Evolutionary conservation across 2,888 invertebrate species (phyloP).

Genomic region (Drosophila kambysellisi): DNA sequence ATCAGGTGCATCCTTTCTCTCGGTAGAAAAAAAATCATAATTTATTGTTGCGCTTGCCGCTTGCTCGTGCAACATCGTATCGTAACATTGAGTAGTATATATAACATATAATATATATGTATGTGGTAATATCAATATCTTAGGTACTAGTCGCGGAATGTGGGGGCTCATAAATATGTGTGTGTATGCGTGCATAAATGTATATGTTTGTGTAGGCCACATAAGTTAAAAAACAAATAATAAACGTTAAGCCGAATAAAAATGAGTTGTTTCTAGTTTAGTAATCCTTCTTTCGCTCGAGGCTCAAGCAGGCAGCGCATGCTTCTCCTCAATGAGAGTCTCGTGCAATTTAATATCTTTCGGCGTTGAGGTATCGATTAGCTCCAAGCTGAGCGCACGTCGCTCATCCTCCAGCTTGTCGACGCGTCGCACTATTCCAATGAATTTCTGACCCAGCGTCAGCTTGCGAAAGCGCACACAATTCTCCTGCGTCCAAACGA

Average conservation of each 20-base stretch:
- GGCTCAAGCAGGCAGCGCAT: conserved; percentile 84
- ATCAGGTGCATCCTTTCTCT: conserved; percentile 94
- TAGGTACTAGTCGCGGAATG: conserved; percentile 47
- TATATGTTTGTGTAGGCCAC: conserved; percentile 16
- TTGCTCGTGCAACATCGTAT: conserved; percentile 42
- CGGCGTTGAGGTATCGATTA: conserved; percentile 90
- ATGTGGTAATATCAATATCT: conserved; percentile 33
- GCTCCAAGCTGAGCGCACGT: conserved; percentile 88
- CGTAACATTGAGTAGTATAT: neutral
- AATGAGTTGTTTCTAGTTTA: conserved; percentile 19
- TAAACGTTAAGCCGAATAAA: conserved; percentile 49
- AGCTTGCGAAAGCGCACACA: conserved; percentile 90
- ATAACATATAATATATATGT: conserved; percentile 14
- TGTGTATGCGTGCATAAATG: conserved; percentile 19
- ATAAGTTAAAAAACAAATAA: conserved; percentile 43
- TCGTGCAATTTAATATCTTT: conserved; percentile 89
- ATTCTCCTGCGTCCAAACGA: conserved; percentile 87
- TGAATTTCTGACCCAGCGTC: conserved; percentile 89
- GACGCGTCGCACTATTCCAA: conserved; percentile 88
- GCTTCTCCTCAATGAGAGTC: conserved; percentile 88
- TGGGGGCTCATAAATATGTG: conserved; percentile 47
- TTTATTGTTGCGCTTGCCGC: conserved; percentile 64
- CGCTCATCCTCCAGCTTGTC: conserved; percentile 88
- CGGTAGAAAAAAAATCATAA: conserved; percentile 72
- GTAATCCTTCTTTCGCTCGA: conserved; percentile 11